Conservation (phyloP, 53 echinoderm and acorn worm genomes). For the Echinometra lucunter region DNA sequence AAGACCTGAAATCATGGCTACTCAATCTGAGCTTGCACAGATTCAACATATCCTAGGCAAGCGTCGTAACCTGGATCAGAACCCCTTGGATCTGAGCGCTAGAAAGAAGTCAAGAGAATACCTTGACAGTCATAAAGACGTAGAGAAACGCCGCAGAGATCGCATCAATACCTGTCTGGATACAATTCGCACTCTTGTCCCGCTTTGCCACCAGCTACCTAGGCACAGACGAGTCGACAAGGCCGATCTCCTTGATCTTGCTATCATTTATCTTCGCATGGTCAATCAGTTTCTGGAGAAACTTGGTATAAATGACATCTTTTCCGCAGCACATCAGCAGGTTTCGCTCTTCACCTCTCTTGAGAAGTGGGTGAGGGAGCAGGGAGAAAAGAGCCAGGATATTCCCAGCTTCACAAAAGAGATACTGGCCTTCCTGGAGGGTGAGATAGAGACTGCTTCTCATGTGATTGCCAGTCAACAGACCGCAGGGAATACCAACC, state of each 20-base stretch:
- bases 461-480: conserved; percentile 68
- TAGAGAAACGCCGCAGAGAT: conserved; percentile 80
- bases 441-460: conserved; percentile 62
- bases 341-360: conserved; percentile 66
- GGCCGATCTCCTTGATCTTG: conserved; percentile 81
- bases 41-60: conserved; percentile 64
- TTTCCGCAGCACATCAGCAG: conserved; percentile 75
- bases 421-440: conserved; percentile 34
- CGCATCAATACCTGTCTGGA: conserved; percentile 82
- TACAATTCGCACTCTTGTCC: conserved; percentile 72
- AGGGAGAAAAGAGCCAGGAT: conserved; percentile 60
- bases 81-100: conserved; percentile 74
- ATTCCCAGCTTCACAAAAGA: conserved; percentile 67
- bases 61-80: conserved; percentile 64
- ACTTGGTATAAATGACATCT: conserved; percentile 74
- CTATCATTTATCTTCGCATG: conserved; percentile 75
- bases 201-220: conserved; percentile 74
- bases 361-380: conserved; percentile 71
- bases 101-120: conserved; percentile 76
- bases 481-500: neutral
- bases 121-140: conserved; percentile 80
- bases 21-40: conserved; percentile 64
- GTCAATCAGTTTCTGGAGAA: conserved; percentile 74
- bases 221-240: conserved; percentile 75
- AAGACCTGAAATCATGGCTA: conserved; percentile 31